These are phyloP conservation scores for Podocnemis expansa DNA, from an alignment of 2,113 vertebrate species.

Conservation along the genomic window DNA sequence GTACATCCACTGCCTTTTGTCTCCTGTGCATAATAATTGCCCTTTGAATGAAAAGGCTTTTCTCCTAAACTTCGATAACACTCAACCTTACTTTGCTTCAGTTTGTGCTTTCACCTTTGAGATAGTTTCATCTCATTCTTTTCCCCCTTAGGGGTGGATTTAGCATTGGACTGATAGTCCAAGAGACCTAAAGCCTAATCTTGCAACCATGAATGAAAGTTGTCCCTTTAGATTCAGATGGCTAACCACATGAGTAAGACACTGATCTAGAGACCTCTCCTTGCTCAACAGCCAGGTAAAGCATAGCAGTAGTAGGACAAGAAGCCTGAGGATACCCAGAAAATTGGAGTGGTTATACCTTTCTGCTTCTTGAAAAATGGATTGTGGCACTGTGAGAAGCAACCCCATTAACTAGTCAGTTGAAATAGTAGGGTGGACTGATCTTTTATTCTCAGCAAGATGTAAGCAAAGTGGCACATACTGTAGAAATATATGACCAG, in stretches of 20 bases:
- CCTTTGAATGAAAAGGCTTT: neutral
- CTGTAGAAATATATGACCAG: neutral
- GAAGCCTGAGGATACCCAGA: neutral
- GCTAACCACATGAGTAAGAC: neutral
- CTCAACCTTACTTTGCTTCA: neutral
- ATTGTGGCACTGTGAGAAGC: neutral
- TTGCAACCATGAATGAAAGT: neutral
- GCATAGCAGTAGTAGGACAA: neutral
- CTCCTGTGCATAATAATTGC: neutral
- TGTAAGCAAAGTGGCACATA: neutral
- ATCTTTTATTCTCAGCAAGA: neutral
- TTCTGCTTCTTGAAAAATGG: neutral
- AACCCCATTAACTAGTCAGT: neutral
- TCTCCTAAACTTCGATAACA: neutral
- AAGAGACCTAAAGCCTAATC: neutral
- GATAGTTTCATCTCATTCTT: neutral
- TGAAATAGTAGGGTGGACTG: neutral
- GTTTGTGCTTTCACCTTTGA: neutral
- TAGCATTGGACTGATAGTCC: neutral
- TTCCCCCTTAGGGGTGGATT: neutral
- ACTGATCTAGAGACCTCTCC: neutral
- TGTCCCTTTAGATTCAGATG: neutral
- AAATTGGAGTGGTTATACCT: neutral
- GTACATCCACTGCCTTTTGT: accelerated
- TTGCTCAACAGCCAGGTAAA: neutral